These are phyloP conservation scores for Hafferia zeledoni DNA, from an alignment of 2,797 vertebrate species.

Conservation along the genomic window DNA sequence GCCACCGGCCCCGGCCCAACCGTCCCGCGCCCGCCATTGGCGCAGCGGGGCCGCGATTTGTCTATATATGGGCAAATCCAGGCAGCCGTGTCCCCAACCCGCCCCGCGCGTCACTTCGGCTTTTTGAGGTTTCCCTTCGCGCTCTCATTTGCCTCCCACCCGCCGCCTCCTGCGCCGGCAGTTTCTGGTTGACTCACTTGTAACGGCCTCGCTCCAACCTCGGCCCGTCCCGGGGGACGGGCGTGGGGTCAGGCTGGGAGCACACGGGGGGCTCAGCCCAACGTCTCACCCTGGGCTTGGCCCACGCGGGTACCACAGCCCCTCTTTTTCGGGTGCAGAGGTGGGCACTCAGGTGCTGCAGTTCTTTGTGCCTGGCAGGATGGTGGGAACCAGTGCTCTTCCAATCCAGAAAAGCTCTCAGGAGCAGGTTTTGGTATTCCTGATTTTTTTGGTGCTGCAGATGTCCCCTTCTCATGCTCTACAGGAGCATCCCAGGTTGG, in stretches of 20 bases:
- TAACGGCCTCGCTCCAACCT: slow-evolving; percentile 61
- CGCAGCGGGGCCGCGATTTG: slow-evolving; percentile 30
- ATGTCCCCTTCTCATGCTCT: not conserved
- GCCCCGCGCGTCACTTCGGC: slow-evolving; percentile 64
- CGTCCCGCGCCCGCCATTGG: slow-evolving; percentile 38
- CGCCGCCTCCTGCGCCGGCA: slow-evolving; percentile 22
- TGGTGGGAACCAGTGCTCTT: not conserved
- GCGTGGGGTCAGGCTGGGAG: not conserved
- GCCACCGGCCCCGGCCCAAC: not conserved
- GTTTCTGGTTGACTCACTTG: slow-evolving; percentile 80
- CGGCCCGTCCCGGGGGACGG: not conserved
- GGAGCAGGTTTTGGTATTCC: not conserved
- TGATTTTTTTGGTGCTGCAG: too few relatives aligned
- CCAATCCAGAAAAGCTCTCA: not conserved
- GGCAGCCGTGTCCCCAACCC: slow-evolving; percentile 3
- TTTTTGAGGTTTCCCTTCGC: slow-evolving; percentile 76
- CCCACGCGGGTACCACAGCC: fast-evolving
- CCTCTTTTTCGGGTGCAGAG: not conserved
- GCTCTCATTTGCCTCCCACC: slow-evolving; percentile 50
- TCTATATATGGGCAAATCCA: slow-evolving; percentile 73
- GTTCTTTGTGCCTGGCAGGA: not conserved
- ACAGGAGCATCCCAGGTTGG: not conserved
- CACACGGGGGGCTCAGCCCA: fast-evolving
- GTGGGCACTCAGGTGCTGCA: not conserved
- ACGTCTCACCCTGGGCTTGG: fast-evolving